Percentiles rank a stretch among this genome's conserved stretches.
Conservation (phyloP, 2,888 invertebrate genomes). For the Bimastos eiseni region DNA sequence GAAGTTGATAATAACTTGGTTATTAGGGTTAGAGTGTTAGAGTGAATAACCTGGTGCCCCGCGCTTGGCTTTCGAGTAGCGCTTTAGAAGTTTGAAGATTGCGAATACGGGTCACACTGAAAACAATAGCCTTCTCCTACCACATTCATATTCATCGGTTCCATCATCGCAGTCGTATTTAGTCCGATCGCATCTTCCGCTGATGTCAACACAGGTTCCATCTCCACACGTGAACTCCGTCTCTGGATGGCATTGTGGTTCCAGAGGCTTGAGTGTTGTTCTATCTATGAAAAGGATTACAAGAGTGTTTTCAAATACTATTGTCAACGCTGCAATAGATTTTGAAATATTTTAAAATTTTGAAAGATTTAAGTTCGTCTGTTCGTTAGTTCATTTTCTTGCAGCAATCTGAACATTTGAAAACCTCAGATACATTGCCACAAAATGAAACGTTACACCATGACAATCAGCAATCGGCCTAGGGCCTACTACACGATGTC, state of each 20-base stretch:
- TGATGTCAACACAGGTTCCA: conserved; percentile 75
- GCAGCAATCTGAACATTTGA: neutral
- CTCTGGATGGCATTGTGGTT: neutral
- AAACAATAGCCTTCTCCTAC: conserved; percentile 20
- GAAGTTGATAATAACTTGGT: neutral
- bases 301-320: neutral
- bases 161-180: conserved; percentile 70
- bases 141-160: conserved; percentile 68
- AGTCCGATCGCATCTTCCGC: conserved; percentile 79
- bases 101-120: neutral
- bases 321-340: conserved; percentile 30
- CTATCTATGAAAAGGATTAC: neutral
- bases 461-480: neutral
- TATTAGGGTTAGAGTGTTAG: neutral
- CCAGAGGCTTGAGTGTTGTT: neutral
- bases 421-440: too few species aligned
- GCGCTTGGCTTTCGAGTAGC: too few species aligned
- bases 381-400: neutral
- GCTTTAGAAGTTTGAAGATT: neutral
- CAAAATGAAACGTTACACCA: neutral
- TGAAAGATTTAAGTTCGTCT: neutral
- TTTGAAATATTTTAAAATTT: neutral
- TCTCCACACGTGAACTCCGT: conserved; percentile 27
- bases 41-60: too few species aligned
- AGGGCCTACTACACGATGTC: neutral